These are phyloP conservation scores for Acleris holmiana DNA, from an alignment of 2,888 invertebrate genomes.

Conservation along the genomic window DNA sequence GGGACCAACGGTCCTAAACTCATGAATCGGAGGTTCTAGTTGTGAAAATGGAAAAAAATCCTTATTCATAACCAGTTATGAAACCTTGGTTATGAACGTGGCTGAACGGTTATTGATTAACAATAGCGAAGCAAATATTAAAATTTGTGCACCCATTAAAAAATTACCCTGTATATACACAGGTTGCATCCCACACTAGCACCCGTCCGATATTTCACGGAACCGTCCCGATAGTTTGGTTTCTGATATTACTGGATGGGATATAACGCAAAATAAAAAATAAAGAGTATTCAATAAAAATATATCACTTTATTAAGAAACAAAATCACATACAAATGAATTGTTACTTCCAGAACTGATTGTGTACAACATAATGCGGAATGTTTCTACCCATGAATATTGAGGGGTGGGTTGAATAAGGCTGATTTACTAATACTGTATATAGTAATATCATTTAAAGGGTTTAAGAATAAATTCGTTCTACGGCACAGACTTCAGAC, in stretches of 20 bases:
- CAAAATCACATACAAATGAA: conserved; percentile 53
- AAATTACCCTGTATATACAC: no score
- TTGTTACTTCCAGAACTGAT: conserved; percentile 15
- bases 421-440: conserved; percentile 24
- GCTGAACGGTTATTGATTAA: no score
- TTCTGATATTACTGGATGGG: not conserved
- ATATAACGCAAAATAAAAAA: not conserved
- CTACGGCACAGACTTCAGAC: not conserved
- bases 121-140: no score
- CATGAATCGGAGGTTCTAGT: no score
- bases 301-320: conserved; percentile 73
- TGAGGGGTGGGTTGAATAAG: not conserved
- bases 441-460: conserved; percentile 5
- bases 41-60: no score
- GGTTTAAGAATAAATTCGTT: conserved; percentile 3
- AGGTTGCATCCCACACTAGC: no score
- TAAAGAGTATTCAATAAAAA: conserved; percentile 56
- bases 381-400: conserved; percentile 11
- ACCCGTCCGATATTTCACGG: no score
- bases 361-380: conserved; percentile 10
- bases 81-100: no score
- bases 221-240: no score
- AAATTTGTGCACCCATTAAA: no score
- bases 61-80: no score
- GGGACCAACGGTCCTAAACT: no score